Evolutionary conservation across 2,888 invertebrate species (phyloP).

Genomic region (Tenthredo notha): DNA sequence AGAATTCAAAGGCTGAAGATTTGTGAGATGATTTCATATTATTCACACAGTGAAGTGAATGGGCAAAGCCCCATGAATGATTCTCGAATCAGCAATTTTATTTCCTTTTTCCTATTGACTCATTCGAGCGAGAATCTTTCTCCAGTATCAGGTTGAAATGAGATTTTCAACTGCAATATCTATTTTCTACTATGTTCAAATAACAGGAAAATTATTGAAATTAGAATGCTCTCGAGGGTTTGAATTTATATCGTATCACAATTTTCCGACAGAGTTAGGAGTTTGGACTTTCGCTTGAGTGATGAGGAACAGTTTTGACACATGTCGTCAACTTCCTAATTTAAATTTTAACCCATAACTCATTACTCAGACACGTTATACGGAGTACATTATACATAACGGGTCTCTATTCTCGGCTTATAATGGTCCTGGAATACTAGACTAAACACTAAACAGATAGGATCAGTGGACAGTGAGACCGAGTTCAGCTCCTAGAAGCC

Average conservation of each 20-base stretch:
- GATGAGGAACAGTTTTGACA: not conserved
- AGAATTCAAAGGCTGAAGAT: not conserved
- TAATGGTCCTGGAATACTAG: not conserved
- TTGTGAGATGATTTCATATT: slow-evolving; percentile 13
- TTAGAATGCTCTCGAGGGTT: not conserved
- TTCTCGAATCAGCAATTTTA: slow-evolving; percentile 12
- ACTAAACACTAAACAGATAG: not conserved
- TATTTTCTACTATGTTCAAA: not conserved
- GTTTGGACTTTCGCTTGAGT: not conserved
- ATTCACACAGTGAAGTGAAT: slow-evolving; percentile 4
- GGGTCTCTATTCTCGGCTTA: not conserved
- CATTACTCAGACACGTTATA: not conserved
- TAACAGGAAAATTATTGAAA: not conserved
- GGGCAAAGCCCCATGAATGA: not conserved
- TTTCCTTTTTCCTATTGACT: not conserved
- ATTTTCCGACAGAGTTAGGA: not conserved
- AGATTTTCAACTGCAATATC: not conserved
- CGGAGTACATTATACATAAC: not conserved
- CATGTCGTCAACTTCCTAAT: slow-evolving; percentile 4
- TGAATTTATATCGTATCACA: not conserved
- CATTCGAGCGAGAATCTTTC: not conserved
- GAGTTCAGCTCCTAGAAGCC: not conserved
- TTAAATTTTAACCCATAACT: not conserved
- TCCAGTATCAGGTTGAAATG: not conserved
- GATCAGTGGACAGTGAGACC: not conserved